Percentiles rank a stretch among this genome's conserved stretches.
Conservation (phyloP, 2,797 vertebrate genomes). For the Amazona finschi region DNA sequence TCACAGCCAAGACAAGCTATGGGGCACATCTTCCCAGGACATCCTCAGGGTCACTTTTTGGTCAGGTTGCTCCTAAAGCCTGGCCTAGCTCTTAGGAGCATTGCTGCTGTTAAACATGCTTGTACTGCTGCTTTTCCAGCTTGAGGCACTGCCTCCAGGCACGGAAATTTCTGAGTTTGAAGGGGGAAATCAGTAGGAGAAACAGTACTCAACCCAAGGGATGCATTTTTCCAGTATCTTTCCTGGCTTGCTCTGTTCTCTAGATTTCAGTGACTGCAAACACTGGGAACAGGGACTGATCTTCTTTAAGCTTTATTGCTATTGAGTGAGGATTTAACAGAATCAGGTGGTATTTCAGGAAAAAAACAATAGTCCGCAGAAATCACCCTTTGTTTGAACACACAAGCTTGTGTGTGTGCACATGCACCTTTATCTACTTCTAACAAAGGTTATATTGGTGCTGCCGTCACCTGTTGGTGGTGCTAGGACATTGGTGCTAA, state of each 20-base stretch:
- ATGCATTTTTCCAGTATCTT: not conserved
- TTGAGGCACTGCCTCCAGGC: not conserved
- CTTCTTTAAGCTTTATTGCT: not conserved
- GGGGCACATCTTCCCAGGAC: not conserved
- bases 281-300: not conserved
- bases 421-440: not conserved
- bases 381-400: not conserved
- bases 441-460: not conserved
- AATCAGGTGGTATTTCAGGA: not conserved
- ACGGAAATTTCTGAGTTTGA: not conserved
- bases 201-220: not conserved
- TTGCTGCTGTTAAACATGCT: accelerated
- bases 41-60: not conserved
- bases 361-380: not conserved
- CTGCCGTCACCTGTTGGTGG: not conserved
- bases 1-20: not conserved
- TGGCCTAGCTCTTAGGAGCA: not conserved
- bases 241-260: not conserved
- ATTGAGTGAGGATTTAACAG: not conserved
- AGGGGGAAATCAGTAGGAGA: not conserved
- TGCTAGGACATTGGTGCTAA: not conserved
- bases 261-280: not conserved
- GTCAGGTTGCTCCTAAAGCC: not conserved
- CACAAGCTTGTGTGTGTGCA: not conserved
- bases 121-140: not conserved